Conservation (phyloP, 2,888 invertebrate species). For the Morpho deidamia region DNA sequence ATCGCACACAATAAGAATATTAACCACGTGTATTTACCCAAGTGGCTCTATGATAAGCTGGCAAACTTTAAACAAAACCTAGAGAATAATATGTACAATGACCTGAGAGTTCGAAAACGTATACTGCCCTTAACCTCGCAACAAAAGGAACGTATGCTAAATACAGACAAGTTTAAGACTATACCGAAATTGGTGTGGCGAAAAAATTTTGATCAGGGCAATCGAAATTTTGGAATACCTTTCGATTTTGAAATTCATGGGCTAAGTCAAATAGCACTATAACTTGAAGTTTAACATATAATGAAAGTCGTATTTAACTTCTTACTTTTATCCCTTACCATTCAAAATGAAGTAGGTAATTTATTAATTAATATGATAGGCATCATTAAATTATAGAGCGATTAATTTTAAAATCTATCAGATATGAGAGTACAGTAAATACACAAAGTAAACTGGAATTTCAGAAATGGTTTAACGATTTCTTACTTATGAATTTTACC, state of each 20-base stretch:
- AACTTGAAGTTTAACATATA: neutral
- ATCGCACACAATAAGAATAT: conserved; percentile 29
- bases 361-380: no score
- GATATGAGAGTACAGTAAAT: no score
- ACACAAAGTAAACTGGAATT: no score
- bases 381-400: no score
- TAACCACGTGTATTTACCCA: conserved; percentile 36
- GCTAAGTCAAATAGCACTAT: conserved; percentile 41
- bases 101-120: conserved; percentile 19
- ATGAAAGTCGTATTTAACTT: no score
- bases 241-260: conserved; percentile 50
- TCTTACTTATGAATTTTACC: no score
- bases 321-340: no score
- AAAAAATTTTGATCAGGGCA: conserved; percentile 25
- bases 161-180: conserved; percentile 18
- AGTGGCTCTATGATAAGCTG: conserved; percentile 29
- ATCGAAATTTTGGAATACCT: conserved; percentile 40
- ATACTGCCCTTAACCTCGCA: conserved; percentile 34
- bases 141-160: conserved; percentile 26
- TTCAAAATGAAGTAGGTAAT: no score
- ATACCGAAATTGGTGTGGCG: conserved; percentile 26
- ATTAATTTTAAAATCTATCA: no score
- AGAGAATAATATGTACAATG: neutral
- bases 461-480: no score
- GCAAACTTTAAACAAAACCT: conserved; percentile 6